These are phyloP conservation scores for Amniataba percoides DNA, from an alignment of 2,797 vertebrate species.

Conservation along the genomic window DNA sequence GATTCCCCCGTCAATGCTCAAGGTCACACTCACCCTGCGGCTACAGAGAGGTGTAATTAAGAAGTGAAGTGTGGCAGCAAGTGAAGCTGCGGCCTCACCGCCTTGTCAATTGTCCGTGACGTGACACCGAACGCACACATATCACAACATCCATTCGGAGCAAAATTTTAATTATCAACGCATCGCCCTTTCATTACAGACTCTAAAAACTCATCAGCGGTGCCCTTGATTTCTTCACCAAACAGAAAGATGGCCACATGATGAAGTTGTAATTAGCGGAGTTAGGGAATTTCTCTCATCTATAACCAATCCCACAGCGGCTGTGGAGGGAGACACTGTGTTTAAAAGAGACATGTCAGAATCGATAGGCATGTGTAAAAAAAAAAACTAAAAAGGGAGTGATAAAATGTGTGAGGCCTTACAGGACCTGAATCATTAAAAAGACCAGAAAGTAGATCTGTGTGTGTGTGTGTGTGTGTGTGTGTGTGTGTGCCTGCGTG, in stretches of 20 bases:
- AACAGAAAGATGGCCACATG: neutral
- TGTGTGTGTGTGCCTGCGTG: neutral
- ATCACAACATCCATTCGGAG: conserved; percentile 17
- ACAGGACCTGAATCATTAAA: conserved; percentile 72
- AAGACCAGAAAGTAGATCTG: conserved; percentile 54
- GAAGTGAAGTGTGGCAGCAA: neutral
- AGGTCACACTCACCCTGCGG: conserved; percentile 48
- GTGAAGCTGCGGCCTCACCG: neutral
- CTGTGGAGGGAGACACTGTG: neutral
- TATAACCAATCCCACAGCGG: neutral
- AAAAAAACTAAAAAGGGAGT: conserved; percentile 29
- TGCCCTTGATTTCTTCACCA: conserved; percentile 18
- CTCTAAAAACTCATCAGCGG: conserved; percentile 20
- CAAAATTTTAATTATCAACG: conserved; percentile 19
- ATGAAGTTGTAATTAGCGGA: conserved; percentile 20
- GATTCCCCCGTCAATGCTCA: conserved; percentile 54
- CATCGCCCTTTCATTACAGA: conserved; percentile 1
- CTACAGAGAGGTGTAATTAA: conserved; percentile 32
- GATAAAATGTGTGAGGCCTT: conserved; percentile 59
- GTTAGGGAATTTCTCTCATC: neutral
- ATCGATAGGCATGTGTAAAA: conserved; percentile 35
- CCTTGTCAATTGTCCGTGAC: neutral
- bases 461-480: conserved; percentile 17
- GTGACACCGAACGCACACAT: conserved; percentile 6
- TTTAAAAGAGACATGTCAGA: conserved; percentile 36